Evolutionary conservation across 1,140 invertebrate genomes (phyloP).

Genomic region (Adelges cooleyi): DNA sequence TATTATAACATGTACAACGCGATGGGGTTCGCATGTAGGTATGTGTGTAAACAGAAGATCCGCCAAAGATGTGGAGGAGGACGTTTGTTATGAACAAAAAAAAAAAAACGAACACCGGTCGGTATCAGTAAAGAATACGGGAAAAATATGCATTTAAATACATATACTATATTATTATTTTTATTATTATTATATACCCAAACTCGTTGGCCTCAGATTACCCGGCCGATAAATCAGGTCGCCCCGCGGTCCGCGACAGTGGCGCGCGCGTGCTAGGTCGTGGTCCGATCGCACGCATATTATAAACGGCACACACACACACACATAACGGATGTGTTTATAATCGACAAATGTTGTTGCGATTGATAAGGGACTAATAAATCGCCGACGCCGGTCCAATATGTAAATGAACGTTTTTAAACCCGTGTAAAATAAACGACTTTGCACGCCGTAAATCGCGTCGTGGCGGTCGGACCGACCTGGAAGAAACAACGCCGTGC

Average conservation of each 20-base stretch:
- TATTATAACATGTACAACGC: too few species aligned
- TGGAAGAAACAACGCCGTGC: too few species aligned
- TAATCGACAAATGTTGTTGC: slow-evolving; percentile 18
- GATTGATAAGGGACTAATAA: slow-evolving; percentile 22
- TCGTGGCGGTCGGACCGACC: neutral
- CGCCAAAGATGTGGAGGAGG: too few species aligned
- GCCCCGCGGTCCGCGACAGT: too few species aligned
- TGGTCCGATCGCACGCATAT: neutral
- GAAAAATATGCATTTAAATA: too few species aligned
- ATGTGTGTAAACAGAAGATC: too few species aligned
- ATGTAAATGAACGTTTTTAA: slow-evolving; percentile 13
- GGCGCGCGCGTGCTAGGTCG: neutral
- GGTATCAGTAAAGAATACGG: too few species aligned
- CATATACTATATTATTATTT: too few species aligned
- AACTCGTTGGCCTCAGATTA: slow-evolving; percentile 23
- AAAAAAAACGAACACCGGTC: too few species aligned
- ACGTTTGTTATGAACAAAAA: too few species aligned
- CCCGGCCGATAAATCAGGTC: slow-evolving; percentile 22
- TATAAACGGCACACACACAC: too few species aligned
- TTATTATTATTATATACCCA: neutral
- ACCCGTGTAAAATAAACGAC: slow-evolving; percentile 4
- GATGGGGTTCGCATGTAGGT: too few species aligned
- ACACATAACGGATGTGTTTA: neutral
- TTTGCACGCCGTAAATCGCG: slow-evolving; percentile 8
- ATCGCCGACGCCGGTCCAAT: neutral